Evolutionary conservation across 2,888 invertebrate species (phyloP), one percentile per base, ranked within the genome.

Genomic region (Portevinia maculata): DNA sequence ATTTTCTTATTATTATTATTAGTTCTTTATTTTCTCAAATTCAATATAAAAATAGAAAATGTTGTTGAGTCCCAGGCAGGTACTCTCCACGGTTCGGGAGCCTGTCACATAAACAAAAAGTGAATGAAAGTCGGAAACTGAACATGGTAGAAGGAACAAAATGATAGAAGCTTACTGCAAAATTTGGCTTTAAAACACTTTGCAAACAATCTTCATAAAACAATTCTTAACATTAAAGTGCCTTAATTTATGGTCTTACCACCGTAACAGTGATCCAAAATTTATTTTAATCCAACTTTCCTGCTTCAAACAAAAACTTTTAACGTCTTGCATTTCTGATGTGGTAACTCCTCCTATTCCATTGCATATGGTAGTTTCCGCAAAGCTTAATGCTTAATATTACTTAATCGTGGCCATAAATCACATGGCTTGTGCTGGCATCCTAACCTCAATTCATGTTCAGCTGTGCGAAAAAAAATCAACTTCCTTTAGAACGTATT

Each of bases 391-490:
- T 53, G 13, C 55, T 53, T 13, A 53, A 34, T 8, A 13, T 55
- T 55, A 55, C 37, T 39, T 39, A 39, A 9, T 39, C 53, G 11
- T 21, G 13, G 39, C 3, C 34, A 39, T 57, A 57, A 57, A 39
- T 57, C 57, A 57, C 15, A 28, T 57, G 37, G 4, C 13, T 24
- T 24, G 24, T 39, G 24, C 39, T 19, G 11, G 19, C 9, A 17
- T 15, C 34, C 19, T n/a, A 1, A n/a, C n/a, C 1, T 15, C 41
- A 1, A 17, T 4, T 8, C 9, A 8, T 2, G 41, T 15, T 15
- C 13, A 2, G 41, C 41, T 41, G 19, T 4, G 21, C 13, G 15
- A 39, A 39, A n/a, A 21, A 11, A 37, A 24, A 13, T 19, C 32
- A n/a, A 24, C 39, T 17, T 39, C 39, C 15, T 39, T 9, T 15